Percentiles rank a stretch among this genome's conserved stretches.
phyloP scores from a whole-genome alignment of 1,140 invertebrate species.

The Drosophila parabipectinata region DNA sequence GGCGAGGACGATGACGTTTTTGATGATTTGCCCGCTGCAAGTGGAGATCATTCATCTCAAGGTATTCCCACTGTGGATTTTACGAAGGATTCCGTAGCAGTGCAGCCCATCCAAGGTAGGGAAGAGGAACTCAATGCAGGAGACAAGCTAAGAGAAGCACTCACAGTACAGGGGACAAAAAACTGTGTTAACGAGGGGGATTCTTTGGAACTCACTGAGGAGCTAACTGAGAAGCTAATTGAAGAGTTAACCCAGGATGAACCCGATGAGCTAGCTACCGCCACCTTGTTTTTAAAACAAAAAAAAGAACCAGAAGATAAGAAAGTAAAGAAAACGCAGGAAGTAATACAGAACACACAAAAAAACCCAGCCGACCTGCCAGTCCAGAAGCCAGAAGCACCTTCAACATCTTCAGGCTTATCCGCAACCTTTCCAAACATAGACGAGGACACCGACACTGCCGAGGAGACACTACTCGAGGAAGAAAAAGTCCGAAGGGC shows the following conservation, averaged over 20 bases:
- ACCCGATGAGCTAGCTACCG: background rate
- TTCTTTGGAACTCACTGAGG: background rate
- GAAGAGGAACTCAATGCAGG: background rate
- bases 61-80: constrained; percentile 25
- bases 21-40: constrained; percentile 37
- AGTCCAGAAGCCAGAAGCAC: background rate
- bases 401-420: background rate
- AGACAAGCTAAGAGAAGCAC: background rate
- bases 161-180: background rate
- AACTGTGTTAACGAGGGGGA: background rate
- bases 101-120: constrained; percentile 22
- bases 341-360: background rate
- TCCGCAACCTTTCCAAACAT: background rate
- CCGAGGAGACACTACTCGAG: constrained; percentile 3
- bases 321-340: too few relatives aligned
- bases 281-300: background rate
- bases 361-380: background rate
- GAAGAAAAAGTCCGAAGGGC: background rate
- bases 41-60: constrained; percentile 35
- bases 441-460: constrained; percentile 20
- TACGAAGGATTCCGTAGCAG: constrained; percentile 45
- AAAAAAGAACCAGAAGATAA: too few relatives aligned
- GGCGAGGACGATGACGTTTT: constrained; percentile 32
- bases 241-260: constrained; percentile 2
- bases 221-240: background rate